Percentiles rank a stretch among this genome's conserved stretches.
These are phyloP conservation scores for Gymnothorax javanicus DNA, from an alignment of 2,797 vertebrate species.

Conservation along the genomic window DNA sequence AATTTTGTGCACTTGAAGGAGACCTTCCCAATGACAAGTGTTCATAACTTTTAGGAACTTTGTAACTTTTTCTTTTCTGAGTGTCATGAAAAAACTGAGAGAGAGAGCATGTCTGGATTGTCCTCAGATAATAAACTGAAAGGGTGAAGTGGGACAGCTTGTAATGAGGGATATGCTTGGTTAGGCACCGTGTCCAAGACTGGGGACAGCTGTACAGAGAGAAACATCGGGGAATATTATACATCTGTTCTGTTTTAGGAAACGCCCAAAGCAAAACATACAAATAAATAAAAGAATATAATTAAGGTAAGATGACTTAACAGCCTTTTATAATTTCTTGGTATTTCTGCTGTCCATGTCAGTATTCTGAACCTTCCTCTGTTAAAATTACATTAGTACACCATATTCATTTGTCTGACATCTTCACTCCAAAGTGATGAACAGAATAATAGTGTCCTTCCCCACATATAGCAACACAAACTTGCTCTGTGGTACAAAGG, in stretches of 20 bases:
- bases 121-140: not conserved
- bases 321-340: not conserved
- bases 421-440: no score
- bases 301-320: not conserved
- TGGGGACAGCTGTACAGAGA: not conserved
- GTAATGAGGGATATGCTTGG: not conserved
- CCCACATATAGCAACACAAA: no score
- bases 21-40: no score
- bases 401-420: no score
- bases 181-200: not conserved
- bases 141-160: not conserved
- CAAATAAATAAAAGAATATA: not conserved
- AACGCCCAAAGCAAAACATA: not conserved
- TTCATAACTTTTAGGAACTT: no score
- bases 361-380: not conserved
- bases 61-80: no score
- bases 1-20: no score
- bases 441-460: not conserved
- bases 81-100: not conserved
- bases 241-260: not conserved
- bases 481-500: not conserved
- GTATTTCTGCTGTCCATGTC: not conserved
- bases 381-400: not conserved
- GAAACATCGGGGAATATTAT: not conserved
- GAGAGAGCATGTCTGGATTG: not conserved